phyloP scores from a whole-genome alignment of 1,140 invertebrate genomes.

The Temnothorax nylanderi region DNA sequence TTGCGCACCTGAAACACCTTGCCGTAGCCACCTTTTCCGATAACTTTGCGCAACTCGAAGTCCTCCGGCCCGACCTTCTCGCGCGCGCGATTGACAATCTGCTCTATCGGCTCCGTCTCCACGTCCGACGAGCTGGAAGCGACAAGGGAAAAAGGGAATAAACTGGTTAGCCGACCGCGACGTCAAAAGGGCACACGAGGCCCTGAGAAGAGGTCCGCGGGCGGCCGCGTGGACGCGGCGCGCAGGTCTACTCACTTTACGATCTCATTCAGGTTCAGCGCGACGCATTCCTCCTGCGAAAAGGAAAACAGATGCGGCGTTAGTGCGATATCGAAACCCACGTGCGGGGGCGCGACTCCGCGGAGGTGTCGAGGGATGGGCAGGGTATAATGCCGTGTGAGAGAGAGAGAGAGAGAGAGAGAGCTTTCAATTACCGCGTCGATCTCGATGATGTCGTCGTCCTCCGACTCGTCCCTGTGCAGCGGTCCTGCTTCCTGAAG shows the following conservation, averaged over 20 bases:
- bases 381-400: neutral
- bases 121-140: constrained; percentile 83
- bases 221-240: neutral
- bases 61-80: constrained; percentile 95
- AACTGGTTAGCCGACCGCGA: neutral
- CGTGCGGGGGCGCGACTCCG: neutral
- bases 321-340: constrained; percentile 9
- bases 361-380: too few species aligned
- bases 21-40: constrained; percentile 99
- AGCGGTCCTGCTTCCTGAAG: constrained; percentile 89
- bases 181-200: too few species aligned
- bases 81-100: constrained; percentile 94
- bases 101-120: constrained; percentile 94
- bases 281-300: constrained; percentile 90
- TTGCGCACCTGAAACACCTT: constrained; percentile 99
- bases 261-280: constrained; percentile 91
- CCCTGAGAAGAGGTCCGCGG: neutral
- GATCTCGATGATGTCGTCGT: constrained; percentile 94
- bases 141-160: neutral
- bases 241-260: constrained; percentile 89
- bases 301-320: constrained; percentile 69
- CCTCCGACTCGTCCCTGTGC: constrained; percentile 90
- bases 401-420: neutral
- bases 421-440: constrained; percentile 88
- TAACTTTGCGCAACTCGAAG: constrained; percentile 97